Evolutionary conservation across 1,140 invertebrate genomes (phyloP), one percentile per base, ranked within the genome.

Genomic region (Tetraneura akinire): DNA sequence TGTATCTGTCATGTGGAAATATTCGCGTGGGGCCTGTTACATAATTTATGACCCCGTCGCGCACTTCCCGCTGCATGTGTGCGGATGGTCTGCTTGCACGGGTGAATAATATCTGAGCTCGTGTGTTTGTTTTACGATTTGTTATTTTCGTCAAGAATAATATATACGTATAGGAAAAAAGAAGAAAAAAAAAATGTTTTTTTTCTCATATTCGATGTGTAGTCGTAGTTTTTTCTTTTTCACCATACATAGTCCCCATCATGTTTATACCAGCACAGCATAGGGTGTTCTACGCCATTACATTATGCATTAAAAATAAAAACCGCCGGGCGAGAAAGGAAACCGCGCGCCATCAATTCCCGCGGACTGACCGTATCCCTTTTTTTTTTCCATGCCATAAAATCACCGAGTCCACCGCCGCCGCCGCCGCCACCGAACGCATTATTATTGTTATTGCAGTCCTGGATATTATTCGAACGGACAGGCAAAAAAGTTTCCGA

Each of bases 51-150:
- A 78, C 55, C 11, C 55, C 74, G 37, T 42, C 8, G 32, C 32
- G 32, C 8, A 37, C 55, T 37, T 10, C 42, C n/a, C 66, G 0
- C 21, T 3, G 21, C 55, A 10, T 21, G 47, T 21, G 51, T n/a
- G 53, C 53, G 11, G 5, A 55, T 29, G 45, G 26, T 29, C 23
- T 47, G 66, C 66, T n/a, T 13, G 23, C 21, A 26, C 21, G 37
- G 53, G 74, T 78, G 74, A 78, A 78, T 78, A 78, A 78, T 78
- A 78, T 78, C 23, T 55, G 37, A 23, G 74, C 14, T 78, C 45
- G 74, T 78, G 74, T 78, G 74, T 78, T 78, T 78, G 74, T 78
- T 78, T 78, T 78, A 78, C 74, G 74, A 78, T 78, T 78, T 78
- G 74, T 78, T 78, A 78, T 78, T 78, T 78, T 78, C 74, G 21